phyloP scores from a whole-genome alignment of 2,888 invertebrate species.

The Pollenia angustigena region DNA sequence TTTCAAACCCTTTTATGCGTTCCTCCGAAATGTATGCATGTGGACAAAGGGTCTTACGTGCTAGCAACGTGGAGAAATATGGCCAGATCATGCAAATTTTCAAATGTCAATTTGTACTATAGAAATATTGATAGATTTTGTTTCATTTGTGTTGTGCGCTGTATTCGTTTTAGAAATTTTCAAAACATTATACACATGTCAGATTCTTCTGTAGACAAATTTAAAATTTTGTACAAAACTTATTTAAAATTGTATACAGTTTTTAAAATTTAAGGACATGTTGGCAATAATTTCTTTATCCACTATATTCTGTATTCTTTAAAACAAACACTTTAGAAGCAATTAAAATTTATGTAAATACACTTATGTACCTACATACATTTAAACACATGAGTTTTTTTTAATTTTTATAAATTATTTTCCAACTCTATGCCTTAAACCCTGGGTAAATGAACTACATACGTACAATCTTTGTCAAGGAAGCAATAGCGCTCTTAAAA shows the following conservation, averaged over 20 bases:
- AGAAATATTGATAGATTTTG: no score
- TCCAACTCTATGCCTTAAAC: conserved; percentile 33
- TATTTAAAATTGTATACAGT: background rate
- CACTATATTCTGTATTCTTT: background rate
- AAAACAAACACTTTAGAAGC: conserved; percentile 50
- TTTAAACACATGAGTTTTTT: background rate
- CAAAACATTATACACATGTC: no score
- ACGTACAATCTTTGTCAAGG: conserved; percentile 16
- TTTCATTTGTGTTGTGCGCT: no score
- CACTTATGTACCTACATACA: background rate
- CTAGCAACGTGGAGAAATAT: no score
- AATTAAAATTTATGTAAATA: conserved; percentile 45
- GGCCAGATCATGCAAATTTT: no score
- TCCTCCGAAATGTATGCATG: no score
- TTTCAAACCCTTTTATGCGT: no score
- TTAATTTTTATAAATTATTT: conserved; percentile 14
- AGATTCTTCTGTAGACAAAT: background rate
- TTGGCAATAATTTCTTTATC: conserved; percentile 2
- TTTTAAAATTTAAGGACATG: background rate
- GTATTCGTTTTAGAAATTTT: no score
- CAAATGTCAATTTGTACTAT: no score
- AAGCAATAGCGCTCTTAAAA: conserved; percentile 13
- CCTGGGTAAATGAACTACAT: conserved; percentile 65
- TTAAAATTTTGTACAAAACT: background rate
- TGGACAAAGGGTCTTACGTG: no score